Conservation (phyloP, 2,113 vertebrate genomes). For the Periophthalmus modestus region DNA sequence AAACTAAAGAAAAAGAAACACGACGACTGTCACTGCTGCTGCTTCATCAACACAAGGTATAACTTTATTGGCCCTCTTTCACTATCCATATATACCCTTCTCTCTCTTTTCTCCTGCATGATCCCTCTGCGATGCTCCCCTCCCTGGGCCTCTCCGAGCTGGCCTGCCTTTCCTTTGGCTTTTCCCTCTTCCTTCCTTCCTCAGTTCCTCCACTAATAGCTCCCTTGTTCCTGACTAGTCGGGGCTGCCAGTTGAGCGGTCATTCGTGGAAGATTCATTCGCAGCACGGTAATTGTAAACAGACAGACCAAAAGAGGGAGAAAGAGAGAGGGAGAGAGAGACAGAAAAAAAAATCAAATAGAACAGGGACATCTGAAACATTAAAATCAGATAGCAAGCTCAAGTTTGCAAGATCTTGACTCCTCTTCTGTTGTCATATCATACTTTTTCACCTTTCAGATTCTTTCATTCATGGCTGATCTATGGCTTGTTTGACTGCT, state of each 20-base stretch:
- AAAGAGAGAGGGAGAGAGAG: slow-evolving; percentile 17
- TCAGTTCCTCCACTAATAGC: slow-evolving; percentile 82
- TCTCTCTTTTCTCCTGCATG: slow-evolving; percentile 28
- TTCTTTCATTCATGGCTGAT: slow-evolving; percentile 22
- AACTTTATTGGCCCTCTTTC: background rate
- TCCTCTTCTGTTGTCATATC: slow-evolving; percentile 18
- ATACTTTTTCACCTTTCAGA: slow-evolving; percentile 25
- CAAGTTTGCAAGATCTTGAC: slow-evolving; percentile 17
- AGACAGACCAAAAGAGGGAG: slow-evolving; percentile 54
- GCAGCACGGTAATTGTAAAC: slow-evolving; percentile 83
- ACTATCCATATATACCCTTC: slow-evolving; percentile 32
- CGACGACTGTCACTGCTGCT: no score
- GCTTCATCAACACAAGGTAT: background rate
- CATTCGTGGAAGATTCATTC: slow-evolving; percentile 86
- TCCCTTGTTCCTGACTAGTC: slow-evolving; percentile 84
- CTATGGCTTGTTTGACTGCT: slow-evolving; percentile 36
- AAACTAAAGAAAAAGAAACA: no score
- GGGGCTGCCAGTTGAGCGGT: slow-evolving; percentile 81
- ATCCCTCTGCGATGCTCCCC: slow-evolving; percentile 29
- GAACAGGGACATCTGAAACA: slow-evolving; percentile 26
- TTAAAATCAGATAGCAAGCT: slow-evolving; percentile 40
- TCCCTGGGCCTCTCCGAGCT: slow-evolving; percentile 70
- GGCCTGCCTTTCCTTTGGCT: slow-evolving; percentile 82
- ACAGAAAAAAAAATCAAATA: background rate
- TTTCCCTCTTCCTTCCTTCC: slow-evolving; percentile 85